Conservation (phyloP, 1,140 invertebrate species). For the Drosophila saltans region DNA sequence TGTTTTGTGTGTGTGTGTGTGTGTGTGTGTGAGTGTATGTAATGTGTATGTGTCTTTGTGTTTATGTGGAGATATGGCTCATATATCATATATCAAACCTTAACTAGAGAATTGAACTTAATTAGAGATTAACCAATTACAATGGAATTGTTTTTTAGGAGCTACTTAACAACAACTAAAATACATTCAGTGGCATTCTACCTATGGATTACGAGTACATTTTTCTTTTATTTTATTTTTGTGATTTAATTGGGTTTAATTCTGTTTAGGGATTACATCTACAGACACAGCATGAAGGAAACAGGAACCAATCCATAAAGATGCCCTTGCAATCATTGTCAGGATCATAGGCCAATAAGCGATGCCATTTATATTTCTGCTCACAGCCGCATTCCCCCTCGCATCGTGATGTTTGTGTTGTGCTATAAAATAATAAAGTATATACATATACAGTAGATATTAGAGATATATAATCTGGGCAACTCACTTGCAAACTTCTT, state of each 20-base stretch:
- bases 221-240: background rate
- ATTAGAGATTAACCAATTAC: conserved; percentile 42
- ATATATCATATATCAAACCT: conserved; percentile 56
- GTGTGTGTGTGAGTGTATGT: conserved; percentile 10
- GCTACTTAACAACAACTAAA: conserved; percentile 79
- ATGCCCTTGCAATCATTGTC: conserved; percentile 97
- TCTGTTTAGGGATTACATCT: conserved; percentile 87
- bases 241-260: conserved; percentile 22
- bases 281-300: conserved; percentile 96
- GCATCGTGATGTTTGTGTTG: conserved; percentile 91
- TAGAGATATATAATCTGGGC: background rate
- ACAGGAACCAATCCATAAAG: conserved; percentile 98
- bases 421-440: too few relatives aligned
- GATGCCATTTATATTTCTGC: conserved; percentile 96
- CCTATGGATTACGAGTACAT: conserved; percentile 35
- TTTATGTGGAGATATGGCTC: conserved; percentile 64
- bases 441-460: too few relatives aligned
- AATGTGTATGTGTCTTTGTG: conserved; percentile 9
- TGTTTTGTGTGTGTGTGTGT: background rate
- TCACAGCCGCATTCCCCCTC: conserved; percentile 93
- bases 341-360: conserved; percentile 94
- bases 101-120: conserved; percentile 53
- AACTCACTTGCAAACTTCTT: conserved; percentile 95
- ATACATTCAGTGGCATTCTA: conserved; percentile 79
- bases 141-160: conserved; percentile 23